Evolutionary conservation across 2,888 invertebrate genomes (phyloP).

Genomic region (Mechanitis mazaeus): DNA sequence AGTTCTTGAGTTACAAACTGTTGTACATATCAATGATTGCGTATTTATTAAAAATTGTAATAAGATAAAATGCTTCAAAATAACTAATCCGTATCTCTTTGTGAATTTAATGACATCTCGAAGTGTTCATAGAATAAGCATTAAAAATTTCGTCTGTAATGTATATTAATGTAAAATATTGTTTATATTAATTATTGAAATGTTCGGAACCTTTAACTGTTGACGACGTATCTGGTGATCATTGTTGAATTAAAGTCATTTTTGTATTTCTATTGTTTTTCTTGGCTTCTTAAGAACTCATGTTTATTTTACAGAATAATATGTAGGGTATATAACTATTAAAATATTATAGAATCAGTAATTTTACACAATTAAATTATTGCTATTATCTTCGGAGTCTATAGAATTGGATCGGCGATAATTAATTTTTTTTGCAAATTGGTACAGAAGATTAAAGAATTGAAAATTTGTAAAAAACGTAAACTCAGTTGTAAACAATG

Average conservation of each 20-base stretch:
- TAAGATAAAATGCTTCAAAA: neutral
- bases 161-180: no score
- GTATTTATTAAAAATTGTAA: neutral
- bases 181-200: neutral
- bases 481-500: no score
- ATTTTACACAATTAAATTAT: no score
- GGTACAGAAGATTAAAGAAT: no score
- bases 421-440: no score
- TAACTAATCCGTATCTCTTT: neutral
- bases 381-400: no score
- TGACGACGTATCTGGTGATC: conserved; percentile 6
- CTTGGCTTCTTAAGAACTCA: neutral
- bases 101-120: conserved; percentile 3
- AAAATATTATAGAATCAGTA: neutral
- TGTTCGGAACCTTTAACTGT: neutral
- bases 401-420: no score
- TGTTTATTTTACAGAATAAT: neutral
- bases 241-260: conserved; percentile 22
- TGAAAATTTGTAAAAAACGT: no score
- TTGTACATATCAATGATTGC: conserved; percentile 3
- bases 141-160: neutral
- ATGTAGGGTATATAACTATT: neutral
- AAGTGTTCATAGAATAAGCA: conserved; percentile 21
- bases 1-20: no score
- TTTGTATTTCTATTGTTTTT: conserved; percentile 12